phyloP scores from a whole-genome alignment of 2,113 vertebrate genomes.

The Pseudonaja textilis region DNA sequence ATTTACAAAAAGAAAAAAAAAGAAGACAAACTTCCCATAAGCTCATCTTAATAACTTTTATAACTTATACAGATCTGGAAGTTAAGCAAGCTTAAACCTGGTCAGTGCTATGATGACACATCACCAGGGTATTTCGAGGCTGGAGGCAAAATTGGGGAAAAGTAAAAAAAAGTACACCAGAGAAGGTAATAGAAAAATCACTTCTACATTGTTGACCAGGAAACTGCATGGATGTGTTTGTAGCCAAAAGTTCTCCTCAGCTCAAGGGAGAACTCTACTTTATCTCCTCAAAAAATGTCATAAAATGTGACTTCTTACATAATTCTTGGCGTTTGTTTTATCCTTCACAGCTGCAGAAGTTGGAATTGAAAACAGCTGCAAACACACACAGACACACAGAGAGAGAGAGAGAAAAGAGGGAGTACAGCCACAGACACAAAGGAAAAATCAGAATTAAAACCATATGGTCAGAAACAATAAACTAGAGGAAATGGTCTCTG shows the following conservation, averaged over 20 bases:
- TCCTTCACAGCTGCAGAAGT: background rate
- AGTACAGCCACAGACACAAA: background rate
- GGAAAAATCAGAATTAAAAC: conserved; percentile 63
- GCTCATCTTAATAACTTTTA: too few species aligned
- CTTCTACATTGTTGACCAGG: background rate
- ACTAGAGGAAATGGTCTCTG: conserved; percentile 27
- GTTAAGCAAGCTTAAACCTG: background rate
- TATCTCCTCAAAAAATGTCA: background rate
- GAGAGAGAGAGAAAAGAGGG: conserved; percentile 27
- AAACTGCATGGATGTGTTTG: background rate
- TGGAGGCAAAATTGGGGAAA: background rate
- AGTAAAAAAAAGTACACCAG: background rate
- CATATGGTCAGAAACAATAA: conserved; percentile 51
- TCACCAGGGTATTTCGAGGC: background rate
- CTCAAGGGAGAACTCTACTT: background rate
- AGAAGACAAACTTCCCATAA: background rate
- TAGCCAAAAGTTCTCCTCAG: background rate
- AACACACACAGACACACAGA: background rate
- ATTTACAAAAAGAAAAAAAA: too few species aligned
- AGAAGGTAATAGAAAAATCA: background rate
- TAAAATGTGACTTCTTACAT: background rate
- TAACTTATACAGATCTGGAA: background rate
- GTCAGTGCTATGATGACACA: background rate
- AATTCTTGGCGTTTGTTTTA: background rate
- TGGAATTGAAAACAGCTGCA: conserved; percentile 17